Evolutionary conservation across 1,140 invertebrate species (phyloP).

Genomic region (Eurosta solidaginis): DNA sequence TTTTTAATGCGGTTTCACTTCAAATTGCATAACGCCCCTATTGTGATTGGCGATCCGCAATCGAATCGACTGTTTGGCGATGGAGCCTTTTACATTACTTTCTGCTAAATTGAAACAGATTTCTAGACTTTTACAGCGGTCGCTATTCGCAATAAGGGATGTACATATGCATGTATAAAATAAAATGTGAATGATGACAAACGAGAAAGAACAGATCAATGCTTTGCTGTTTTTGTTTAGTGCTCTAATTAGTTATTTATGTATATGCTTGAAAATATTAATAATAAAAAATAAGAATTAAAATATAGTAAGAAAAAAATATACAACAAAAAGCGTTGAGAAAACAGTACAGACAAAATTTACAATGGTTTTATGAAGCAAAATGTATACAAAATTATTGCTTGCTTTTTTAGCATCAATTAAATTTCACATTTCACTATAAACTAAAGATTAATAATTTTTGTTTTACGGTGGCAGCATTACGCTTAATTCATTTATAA

Average conservation of each 20-base stretch:
- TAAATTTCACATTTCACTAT: background rate
- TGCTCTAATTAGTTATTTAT: background rate
- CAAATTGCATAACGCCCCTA: too few relatives aligned
- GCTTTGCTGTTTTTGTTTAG: background rate
- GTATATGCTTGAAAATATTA: too few relatives aligned
- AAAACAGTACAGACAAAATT: background rate
- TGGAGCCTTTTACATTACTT: too few relatives aligned
- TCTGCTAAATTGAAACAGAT: too few relatives aligned
- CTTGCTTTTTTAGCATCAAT: background rate
- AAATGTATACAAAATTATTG: background rate
- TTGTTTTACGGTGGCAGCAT: background rate
- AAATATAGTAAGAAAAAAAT: background rate
- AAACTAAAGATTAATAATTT: background rate
- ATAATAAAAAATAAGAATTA: too few relatives aligned
- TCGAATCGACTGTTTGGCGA: too few relatives aligned
- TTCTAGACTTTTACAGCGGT: too few relatives aligned
- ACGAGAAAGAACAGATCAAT: background rate
- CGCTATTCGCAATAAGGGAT: too few relatives aligned
- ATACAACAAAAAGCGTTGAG: background rate
- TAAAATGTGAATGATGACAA: background rate
- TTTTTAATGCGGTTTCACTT: too few relatives aligned
- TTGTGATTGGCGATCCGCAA: too few relatives aligned
- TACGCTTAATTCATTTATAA: background rate
- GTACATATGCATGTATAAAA: background rate
- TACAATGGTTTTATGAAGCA: background rate